Evolutionary conservation across 2,888 invertebrate species (phyloP).

Genomic region (Erebia aethiops): DNA sequence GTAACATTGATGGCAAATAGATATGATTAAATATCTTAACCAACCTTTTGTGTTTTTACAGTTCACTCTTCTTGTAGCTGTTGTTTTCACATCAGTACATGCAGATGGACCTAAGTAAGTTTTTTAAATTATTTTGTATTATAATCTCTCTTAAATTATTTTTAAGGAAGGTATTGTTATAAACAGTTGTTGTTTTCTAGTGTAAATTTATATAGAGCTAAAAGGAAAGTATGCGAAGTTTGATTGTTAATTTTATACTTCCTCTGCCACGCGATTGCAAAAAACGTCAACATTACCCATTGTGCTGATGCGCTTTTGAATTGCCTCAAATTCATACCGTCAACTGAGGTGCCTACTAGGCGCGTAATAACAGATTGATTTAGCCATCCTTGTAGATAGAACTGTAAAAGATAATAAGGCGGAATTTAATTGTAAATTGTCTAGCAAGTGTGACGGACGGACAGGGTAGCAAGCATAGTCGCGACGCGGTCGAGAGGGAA

Average conservation of each 20-base stretch:
- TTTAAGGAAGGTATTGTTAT: neutral
- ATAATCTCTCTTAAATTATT: neutral
- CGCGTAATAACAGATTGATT: slow-evolving; percentile 52
- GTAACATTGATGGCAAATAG: neutral
- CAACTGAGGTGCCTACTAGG: slow-evolving; percentile 51
- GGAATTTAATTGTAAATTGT: slow-evolving; percentile 48
- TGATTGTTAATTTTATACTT: slow-evolving; percentile 30
- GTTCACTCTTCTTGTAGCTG: slow-evolving; percentile 79
- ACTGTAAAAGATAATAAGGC: slow-evolving; percentile 49
- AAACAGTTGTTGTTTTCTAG: no score
- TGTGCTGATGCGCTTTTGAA: slow-evolving; percentile 56
- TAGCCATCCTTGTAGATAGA: slow-evolving; percentile 45
- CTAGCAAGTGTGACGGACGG: slow-evolving; percentile 57
- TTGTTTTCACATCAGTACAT: slow-evolving; percentile 61
- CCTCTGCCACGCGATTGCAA: slow-evolving; percentile 34
- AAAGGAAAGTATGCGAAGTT: slow-evolving; percentile 37
- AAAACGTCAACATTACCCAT: slow-evolving; percentile 52
- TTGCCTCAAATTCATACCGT: slow-evolving; percentile 55
- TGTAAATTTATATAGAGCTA: neutral
- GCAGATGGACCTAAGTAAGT: slow-evolving; percentile 79
- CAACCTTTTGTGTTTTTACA: slow-evolving; percentile 55
- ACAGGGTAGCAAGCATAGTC: slow-evolving; percentile 48
- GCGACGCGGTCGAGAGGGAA: slow-evolving; percentile 62
- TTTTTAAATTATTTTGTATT: neutral
- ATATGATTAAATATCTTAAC: neutral